Evolutionary conservation across 1,140 invertebrate genomes (phyloP).

Genomic region (Trachymyrmex septentrionalis): DNA sequence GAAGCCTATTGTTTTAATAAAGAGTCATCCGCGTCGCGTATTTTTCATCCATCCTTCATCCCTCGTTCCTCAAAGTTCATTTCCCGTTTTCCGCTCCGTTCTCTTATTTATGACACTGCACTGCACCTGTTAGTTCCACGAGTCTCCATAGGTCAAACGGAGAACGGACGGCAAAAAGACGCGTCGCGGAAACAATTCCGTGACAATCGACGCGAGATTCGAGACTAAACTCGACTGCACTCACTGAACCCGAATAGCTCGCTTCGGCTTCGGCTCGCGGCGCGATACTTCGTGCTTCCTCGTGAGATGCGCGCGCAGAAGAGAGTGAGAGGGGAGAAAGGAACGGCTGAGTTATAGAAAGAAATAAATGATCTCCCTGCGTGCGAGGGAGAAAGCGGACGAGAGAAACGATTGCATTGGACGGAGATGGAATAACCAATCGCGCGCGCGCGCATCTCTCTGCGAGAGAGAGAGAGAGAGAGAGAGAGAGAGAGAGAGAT

Average conservation of each 20-base stretch:
- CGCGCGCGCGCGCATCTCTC: background rate
- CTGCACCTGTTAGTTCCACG: conserved; percentile 41
- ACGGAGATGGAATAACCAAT: background rate
- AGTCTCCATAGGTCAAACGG: conserved; percentile 46
- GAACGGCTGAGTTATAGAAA: background rate
- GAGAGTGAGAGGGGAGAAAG: background rate
- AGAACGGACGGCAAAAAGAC: conserved; percentile 1
- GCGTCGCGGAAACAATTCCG: conserved; percentile 37
- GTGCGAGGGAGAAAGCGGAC: background rate
- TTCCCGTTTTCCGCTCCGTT: background rate
- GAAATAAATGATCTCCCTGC: background rate
- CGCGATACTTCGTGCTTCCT: conserved; percentile 29
- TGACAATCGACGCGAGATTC: conserved; percentile 72
- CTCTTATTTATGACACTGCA: conserved; percentile 49
- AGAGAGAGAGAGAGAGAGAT: background rate
- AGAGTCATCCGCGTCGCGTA: conserved; percentile 9
- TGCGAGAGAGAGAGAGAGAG: background rate
- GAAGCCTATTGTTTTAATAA: background rate
- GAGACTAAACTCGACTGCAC: conserved; percentile 67
- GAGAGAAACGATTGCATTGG: background rate
- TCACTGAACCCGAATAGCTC: background rate
- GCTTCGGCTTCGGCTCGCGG: conserved; percentile 18
- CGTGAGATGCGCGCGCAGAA: conserved; percentile 26
- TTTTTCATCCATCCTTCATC: background rate
- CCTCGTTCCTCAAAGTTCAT: background rate